Base-by-base conservation (phyloP, 1,140 invertebrate species). In the Aplysia californica region DNA sequence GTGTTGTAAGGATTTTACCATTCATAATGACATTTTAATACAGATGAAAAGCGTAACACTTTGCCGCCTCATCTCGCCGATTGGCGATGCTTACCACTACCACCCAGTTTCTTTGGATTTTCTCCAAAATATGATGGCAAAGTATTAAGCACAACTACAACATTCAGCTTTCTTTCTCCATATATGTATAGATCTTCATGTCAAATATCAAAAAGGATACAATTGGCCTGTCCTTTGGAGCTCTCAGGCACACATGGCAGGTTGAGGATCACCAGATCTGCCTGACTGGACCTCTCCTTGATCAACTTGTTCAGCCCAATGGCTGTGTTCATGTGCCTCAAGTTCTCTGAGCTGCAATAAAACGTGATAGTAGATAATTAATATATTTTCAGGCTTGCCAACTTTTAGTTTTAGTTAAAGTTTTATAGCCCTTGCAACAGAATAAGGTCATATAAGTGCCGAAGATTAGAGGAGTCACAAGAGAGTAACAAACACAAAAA, bases 311-410 rank as follows among this genome's bases (percentile, higher is more conserved):
- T 75, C 31, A 75, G 33, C 31, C 39, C 35, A 1, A 75, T 31
- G 10, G 72, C 72, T 23, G 58, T 75, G 72, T 75, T 75, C 59
- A 75, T 75, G 33, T 73, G 70, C 3, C 55, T 55, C 6, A 73
- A 39, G 23, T 59, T 41, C 44, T 61, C 36, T 41, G 23, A 3
- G 21, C 68, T 71, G 31, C 18, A 29, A 10, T 50, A 50, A 50
- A 50, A 50, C 44, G 10, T 50, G 44, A 50, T n/a, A 10, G 10
- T 50, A n/a, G 44, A 50, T 50, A 50, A n/a, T 15, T 50, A 50
- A 10, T 50, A 15, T 50, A 10, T 50, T 50, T 50, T n/a, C n/a
- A 15, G 10, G 44, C 10, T 10, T 50, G n/a, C 10, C 10, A 10
- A 50, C n/a, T n/a, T 50, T 15, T 50, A 50, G 44, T 15, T 50